Evolutionary conservation across 2,113 vertebrate genomes (phyloP).

Genomic region (Ceyx cyanopectus): DNA sequence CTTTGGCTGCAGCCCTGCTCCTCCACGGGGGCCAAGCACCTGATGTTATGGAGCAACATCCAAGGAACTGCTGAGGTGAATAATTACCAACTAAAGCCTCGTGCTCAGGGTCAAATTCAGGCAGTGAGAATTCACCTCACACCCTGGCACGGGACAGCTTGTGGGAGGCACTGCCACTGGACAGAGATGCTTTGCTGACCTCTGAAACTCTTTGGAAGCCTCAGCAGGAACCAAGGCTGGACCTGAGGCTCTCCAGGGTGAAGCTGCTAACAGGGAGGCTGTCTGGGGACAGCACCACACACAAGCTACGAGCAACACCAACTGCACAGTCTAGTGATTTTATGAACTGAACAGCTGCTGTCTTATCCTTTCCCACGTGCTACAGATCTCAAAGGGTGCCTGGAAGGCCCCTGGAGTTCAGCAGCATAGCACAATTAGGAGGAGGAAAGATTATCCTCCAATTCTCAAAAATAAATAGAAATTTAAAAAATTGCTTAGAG

Average conservation of each 20-base stretch:
- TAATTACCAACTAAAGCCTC: not conserved
- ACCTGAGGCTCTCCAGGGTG: not conserved
- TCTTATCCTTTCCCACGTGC: not conserved
- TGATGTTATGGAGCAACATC: not conserved
- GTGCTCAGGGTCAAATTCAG: not conserved
- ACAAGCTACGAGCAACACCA: not conserved
- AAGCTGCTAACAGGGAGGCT: not conserved
- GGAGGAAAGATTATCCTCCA: not conserved
- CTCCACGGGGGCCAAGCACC: not conserved
- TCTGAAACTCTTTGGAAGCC: not conserved
- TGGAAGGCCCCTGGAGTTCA: not conserved
- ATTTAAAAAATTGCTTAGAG: not conserved
- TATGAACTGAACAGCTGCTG: not conserved
- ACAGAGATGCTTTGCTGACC: not conserved
- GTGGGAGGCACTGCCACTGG: not conserved
- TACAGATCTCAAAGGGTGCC: not conserved
- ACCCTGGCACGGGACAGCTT: not conserved
- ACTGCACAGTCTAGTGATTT: not conserved
- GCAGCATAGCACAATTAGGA: not conserved
- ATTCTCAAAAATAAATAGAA: not conserved
- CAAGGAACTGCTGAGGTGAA: not conserved
- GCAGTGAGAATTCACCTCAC: accelerated
- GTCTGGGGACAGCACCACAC: not conserved
- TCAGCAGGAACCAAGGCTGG: not conserved
- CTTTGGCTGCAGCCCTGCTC: not conserved